These are phyloP conservation scores for Holacanthus passer DNA, from an alignment of 2,113 vertebrate genomes.

Conservation along the genomic window DNA sequence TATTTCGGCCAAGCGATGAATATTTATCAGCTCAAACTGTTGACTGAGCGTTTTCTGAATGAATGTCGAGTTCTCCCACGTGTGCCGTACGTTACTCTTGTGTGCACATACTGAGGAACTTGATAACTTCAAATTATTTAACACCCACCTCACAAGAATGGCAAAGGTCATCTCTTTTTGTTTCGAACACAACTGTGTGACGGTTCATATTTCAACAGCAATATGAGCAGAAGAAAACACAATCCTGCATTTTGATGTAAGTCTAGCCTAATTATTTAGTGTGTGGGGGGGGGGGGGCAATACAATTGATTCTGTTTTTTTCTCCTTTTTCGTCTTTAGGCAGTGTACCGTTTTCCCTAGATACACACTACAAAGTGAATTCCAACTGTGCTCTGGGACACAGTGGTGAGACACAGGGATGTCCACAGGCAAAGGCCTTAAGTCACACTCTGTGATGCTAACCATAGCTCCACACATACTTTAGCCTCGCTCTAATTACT, in stretches of 20 bases:
- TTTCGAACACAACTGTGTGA: conserved; percentile 33
- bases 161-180: conserved; percentile 45
- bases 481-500: conserved; percentile 58
- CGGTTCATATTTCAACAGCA: conserved; percentile 33
- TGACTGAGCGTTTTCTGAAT: conserved; percentile 69
- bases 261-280: conserved; percentile 74
- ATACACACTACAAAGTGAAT: conserved; percentile 83
- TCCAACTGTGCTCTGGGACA: conserved; percentile 75
- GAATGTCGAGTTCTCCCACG: conserved; percentile 48
- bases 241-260: conserved; percentile 66
- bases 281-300: conserved; percentile 29
- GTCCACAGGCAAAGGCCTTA: conserved; percentile 75
- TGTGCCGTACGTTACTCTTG: conserved; percentile 29
- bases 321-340: conserved; percentile 70
- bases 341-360: conserved; percentile 74
- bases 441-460: conserved; percentile 68
- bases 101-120: conserved; percentile 56
- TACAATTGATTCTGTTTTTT: conserved; percentile 75
- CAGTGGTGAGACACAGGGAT: conserved; percentile 72
- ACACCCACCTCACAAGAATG: conserved; percentile 52
- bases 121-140: conserved; percentile 69
- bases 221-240: conserved; percentile 43
- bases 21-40: conserved; percentile 66
- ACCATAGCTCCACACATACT: conserved; percentile 48
- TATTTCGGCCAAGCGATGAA: conserved; percentile 54